Conservation (phyloP, 2,888 invertebrate species). For the Drosophila barbarae region DNA sequence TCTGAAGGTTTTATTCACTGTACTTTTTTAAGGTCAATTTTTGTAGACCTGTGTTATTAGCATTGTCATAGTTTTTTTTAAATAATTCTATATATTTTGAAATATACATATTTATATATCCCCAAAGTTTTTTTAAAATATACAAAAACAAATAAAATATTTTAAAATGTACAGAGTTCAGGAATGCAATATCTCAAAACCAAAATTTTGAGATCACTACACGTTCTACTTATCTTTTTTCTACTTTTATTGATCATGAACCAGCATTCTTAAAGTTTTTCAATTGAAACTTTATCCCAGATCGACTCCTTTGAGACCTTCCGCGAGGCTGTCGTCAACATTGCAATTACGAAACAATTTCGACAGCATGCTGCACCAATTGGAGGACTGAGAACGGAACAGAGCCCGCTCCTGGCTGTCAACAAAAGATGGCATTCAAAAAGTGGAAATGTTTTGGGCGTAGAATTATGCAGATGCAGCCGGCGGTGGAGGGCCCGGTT, state of each 20-base stretch:
- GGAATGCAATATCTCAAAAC: neutral
- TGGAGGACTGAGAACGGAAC: constrained; percentile 51
- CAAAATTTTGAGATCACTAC: neutral
- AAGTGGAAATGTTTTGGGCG: constrained; percentile 66
- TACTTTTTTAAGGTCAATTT: too few relatives aligned
- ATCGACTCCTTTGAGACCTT: constrained; percentile 8
- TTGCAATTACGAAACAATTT: constrained; percentile 74
- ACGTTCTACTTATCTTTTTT: neutral
- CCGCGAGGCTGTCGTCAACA: constrained; percentile 62
- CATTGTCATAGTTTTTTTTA: neutral
- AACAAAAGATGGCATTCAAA: constrained; percentile 57
- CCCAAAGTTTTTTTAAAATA: neutral
- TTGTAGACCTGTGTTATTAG: too few relatives aligned
- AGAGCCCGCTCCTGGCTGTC: constrained; percentile 50
- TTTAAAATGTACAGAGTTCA: neutral
- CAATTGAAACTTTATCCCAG: neutral
- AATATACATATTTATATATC: neutral
- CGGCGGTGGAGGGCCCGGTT: constrained; percentile 21
- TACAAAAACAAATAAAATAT: neutral
- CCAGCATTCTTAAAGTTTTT: neutral
- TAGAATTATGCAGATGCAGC: constrained; percentile 66
- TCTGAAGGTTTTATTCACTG: too few relatives aligned
- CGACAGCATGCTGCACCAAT: constrained; percentile 67
- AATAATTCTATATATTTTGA: neutral
- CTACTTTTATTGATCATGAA: neutral